These are phyloP conservation scores for Chiloscyllium punctatum DNA, from an alignment of 2,797 vertebrate genomes.

Conservation along the genomic window DNA sequence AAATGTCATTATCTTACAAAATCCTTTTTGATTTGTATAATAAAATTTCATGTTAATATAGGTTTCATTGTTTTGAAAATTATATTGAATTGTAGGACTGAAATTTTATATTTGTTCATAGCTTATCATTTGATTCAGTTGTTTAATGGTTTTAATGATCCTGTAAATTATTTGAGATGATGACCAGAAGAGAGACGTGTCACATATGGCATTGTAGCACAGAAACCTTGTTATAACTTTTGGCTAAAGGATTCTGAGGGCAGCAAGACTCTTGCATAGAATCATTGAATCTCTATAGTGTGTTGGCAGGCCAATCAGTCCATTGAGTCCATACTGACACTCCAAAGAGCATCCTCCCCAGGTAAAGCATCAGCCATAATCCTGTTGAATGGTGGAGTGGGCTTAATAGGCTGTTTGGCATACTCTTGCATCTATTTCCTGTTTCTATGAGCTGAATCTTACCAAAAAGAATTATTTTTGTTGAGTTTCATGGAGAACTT, in stretches of 20 bases:
- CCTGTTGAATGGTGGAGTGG: too few relatives aligned
- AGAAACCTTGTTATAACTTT: not conserved
- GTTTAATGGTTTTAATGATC: not conserved
- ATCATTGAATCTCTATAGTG: too few relatives aligned
- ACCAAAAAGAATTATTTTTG: too few relatives aligned
- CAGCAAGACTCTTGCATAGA: too few relatives aligned
- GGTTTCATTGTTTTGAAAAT: not conserved
- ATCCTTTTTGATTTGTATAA: not conserved
- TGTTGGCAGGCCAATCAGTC: too few relatives aligned
- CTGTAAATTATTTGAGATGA: conserved; percentile 7
- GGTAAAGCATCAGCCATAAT: too few relatives aligned
- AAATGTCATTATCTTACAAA: not conserved
- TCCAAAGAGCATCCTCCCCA: too few relatives aligned
- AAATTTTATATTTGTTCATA: not conserved
- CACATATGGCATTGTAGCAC: not conserved
- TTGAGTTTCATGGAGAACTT: too few relatives aligned
- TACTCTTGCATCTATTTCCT: too few relatives aligned
- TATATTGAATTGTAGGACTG: not conserved
- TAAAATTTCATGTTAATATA: not conserved
- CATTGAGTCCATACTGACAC: too few relatives aligned
- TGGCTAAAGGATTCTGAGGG: not conserved
- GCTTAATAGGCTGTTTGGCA: too few relatives aligned
- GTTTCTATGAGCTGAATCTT: too few relatives aligned
- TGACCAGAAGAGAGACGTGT: not conserved
- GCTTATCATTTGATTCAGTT: not conserved